A percentile compares a stretch with the other conserved stretches of the same genome.
Conservation (phyloP, 2,113 vertebrate species). For the Promerops cafer region DNA sequence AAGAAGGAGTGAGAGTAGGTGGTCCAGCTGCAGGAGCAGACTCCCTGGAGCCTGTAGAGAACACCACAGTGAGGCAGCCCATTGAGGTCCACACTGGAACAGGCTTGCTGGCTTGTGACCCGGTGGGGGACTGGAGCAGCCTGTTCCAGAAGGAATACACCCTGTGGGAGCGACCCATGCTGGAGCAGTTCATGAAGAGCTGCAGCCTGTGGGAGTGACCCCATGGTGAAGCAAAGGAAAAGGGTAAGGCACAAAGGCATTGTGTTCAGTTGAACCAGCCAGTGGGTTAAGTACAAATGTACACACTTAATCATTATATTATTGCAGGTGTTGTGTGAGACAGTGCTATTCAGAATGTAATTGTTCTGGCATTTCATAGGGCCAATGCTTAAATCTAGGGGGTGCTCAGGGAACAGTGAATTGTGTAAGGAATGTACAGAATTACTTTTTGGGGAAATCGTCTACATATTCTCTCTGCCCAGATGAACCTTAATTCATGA, state of each 20-base stretch:
- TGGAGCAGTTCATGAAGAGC: not conserved
- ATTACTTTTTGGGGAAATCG: not conserved
- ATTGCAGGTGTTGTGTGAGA: not conserved
- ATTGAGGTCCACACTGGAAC: not conserved
- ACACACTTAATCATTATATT: not conserved
- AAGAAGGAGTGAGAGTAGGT: too few species aligned
- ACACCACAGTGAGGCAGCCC: not conserved
- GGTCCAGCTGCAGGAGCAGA: not conserved
- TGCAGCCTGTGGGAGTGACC: not conserved
- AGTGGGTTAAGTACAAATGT: accelerated
- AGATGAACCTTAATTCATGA: not conserved
- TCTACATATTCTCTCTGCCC: not conserved
- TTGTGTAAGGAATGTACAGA: not conserved
- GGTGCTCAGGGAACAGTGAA: not conserved
- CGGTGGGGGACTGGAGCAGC: accelerated
- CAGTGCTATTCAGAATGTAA: not conserved
- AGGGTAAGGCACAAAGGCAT: not conserved
- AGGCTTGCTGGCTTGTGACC: not conserved
- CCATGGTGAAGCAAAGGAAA: not conserved
- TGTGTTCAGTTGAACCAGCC: not conserved
- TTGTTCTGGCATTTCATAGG: not conserved
- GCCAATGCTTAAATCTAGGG: not conserved
- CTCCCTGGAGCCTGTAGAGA: accelerated
- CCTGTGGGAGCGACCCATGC: not conserved
- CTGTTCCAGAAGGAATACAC: not conserved